Base-by-base conservation (phyloP, 1,140 invertebrate genomes). In the Cotesia typhae region DNA sequence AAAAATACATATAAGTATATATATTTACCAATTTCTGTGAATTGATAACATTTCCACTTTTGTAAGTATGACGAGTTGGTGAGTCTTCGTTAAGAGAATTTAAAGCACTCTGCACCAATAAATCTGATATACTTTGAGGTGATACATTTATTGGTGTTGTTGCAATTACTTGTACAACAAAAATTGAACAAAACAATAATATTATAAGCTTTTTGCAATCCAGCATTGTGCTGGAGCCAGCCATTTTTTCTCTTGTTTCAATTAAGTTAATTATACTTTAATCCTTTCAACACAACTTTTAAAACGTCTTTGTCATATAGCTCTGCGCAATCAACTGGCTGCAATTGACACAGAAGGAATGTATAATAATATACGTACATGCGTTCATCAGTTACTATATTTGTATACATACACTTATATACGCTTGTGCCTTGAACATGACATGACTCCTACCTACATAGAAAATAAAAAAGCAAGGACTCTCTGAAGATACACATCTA, bases 21-120 rank as follows among this genome's bases (percentile, higher is more conserved):
- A 37, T 70, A 71, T 74, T 79, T 79, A 85, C 83, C 77, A 81
- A 67, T 80, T 79, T 80, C 63, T 83, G 82, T 12, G 80, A 81
- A 53, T 70, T 80, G 72, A 85, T 79, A 53, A 85, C 76, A 47
- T 80, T 77, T 71, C 80, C 83, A 53, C 77, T 76, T 74, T 78
- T 80, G 59, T 85, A 83, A 7, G 74, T 75, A 38, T 81, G 78
- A 37, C 78, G 72, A 5, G 77, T 81, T 2, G 82, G 79, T 9
- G 82, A 81, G 72, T 82, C 73, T 7, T 80, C 72, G 57, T 83
- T 82, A 17, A 85, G 64, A 4, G 77, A 80, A 63, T 74, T 79
- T 9, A 83, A 75, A 20, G 83, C 83, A 69, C 70, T 80, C 66
- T 78, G 70, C 37, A 80, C 67, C 0, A 84, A 67, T 2, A 75